Conservation (phyloP, 2,888 invertebrate species). For the Shargacucullia verbasci region DNA sequence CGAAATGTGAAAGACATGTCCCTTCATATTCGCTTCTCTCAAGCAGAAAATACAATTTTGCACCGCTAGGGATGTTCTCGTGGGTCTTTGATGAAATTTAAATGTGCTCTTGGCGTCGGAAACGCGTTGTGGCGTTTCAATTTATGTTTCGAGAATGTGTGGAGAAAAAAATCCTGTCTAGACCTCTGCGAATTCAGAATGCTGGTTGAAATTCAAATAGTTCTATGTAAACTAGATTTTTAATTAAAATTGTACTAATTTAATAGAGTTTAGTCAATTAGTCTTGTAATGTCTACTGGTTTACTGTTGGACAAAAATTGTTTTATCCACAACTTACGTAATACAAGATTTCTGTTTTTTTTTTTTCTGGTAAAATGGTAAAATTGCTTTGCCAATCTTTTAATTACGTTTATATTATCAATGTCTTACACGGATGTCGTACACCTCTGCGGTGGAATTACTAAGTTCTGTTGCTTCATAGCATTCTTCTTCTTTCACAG, state of each 20-base stretch:
- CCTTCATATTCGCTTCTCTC: conserved; percentile 65
- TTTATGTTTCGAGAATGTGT: conserved; percentile 62
- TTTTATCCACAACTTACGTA: too few relatives aligned
- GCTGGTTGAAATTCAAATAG: conserved; percentile 8
- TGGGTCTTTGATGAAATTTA: conserved; percentile 75
- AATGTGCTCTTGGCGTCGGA: conserved; percentile 63
- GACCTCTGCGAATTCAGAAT: conserved; percentile 15
- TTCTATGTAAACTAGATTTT: conserved; percentile 2
- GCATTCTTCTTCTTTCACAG: conserved; percentile 20
- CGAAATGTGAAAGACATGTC: conserved; percentile 58
- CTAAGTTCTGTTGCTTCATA: conserved; percentile 7
- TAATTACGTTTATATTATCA: too few relatives aligned
- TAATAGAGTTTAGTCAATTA: too few relatives aligned
- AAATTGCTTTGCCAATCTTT: too few relatives aligned
- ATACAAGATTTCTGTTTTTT: too few relatives aligned
- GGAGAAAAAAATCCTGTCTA: conserved; percentile 34
- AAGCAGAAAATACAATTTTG: conserved; percentile 74
- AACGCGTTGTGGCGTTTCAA: conserved; percentile 72
- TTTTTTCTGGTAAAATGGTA: too few relatives aligned
- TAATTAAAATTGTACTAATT: conserved; percentile 8
- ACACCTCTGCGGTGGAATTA: too few relatives aligned
- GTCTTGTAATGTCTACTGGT: too few relatives aligned
- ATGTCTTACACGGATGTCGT: too few relatives aligned
- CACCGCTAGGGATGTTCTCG: conserved; percentile 61
- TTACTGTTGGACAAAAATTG: too few relatives aligned